Evolutionary conservation across 2,888 invertebrate genomes (phyloP).

Genomic region (Graphium colonna): DNA sequence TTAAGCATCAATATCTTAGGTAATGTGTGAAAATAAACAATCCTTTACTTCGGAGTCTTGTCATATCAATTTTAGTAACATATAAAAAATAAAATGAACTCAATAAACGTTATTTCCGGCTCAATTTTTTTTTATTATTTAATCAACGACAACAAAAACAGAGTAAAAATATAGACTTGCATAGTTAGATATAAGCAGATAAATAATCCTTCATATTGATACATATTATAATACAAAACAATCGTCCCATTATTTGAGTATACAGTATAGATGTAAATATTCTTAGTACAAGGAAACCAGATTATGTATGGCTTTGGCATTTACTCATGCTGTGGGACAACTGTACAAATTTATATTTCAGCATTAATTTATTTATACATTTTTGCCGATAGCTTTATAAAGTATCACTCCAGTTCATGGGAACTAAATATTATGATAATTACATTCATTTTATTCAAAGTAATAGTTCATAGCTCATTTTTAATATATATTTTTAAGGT

Average conservation of each 20-base stretch:
- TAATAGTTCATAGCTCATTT: slow-evolving; percentile 43
- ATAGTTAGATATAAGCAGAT: slow-evolving; percentile 70
- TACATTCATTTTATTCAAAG: slow-evolving; percentile 52
- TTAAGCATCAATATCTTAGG: too few relatives aligned
- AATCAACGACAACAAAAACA: slow-evolving; percentile 42
- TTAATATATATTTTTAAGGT: slow-evolving; percentile 29
- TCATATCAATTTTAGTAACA: too few relatives aligned
- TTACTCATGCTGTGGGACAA: slow-evolving; percentile 54
- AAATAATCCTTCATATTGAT: slow-evolving; percentile 66
- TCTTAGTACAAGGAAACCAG: neutral
- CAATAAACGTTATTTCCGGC: too few relatives aligned
- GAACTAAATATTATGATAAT: slow-evolving; percentile 36
- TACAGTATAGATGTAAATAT: slow-evolving; percentile 5
- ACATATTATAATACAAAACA: slow-evolving; percentile 57
- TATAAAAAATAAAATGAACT: too few relatives aligned
- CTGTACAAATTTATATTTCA: slow-evolving; percentile 51
- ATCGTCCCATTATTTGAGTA: slow-evolving; percentile 53
- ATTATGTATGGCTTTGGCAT: slow-evolving; percentile 14
- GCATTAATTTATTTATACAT: slow-evolving; percentile 73
- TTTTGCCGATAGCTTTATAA: slow-evolving; percentile 62
- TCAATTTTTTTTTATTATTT: too few relatives aligned
- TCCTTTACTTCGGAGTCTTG: too few relatives aligned
- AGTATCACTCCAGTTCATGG: slow-evolving; percentile 58
- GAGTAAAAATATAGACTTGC: slow-evolving; percentile 60
- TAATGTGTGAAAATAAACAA: too few relatives aligned